phyloP scores from a whole-genome alignment of 2,113 vertebrate genomes.

The Ptychochromis oligacanthus region DNA sequence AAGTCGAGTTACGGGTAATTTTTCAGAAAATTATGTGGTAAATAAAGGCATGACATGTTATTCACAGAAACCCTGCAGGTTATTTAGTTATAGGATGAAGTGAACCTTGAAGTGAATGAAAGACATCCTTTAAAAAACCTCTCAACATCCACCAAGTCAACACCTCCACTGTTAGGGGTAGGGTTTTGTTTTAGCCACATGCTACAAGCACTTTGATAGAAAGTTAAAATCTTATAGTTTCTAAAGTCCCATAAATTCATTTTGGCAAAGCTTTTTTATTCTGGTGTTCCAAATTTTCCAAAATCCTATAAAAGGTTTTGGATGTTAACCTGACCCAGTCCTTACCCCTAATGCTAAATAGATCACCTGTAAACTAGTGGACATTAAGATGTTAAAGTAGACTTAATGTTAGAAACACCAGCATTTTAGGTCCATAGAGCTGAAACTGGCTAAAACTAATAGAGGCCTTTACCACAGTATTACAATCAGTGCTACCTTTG shows the following conservation, averaged over 20 bases:
- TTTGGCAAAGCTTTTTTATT: background rate
- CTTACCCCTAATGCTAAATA: background rate
- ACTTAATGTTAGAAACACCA: background rate
- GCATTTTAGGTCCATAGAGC: too few species aligned
- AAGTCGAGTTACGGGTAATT: background rate
- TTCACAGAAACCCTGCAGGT: background rate
- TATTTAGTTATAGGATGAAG: background rate
- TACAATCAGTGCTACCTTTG: fast-evolving
- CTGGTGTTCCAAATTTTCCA: background rate
- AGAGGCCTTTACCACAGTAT: background rate
- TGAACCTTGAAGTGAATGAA: fast-evolving
- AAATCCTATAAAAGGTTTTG: background rate
- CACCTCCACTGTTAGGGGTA: background rate
- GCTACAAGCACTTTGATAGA: fast-evolving
- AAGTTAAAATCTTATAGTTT: too few species aligned
- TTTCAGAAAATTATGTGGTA: background rate
- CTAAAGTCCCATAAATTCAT: background rate
- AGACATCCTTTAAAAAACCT: fast-evolving
- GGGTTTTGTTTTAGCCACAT: too few species aligned
- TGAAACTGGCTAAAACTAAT: background rate
- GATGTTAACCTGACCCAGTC: background rate
- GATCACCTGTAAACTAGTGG: too few species aligned
- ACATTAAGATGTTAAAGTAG: background rate
- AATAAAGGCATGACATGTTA: background rate
- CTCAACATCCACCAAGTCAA: background rate